A percentile compares a stretch with the other conserved stretches of the same genome.
phyloP scores from a whole-genome alignment of 2,113 vertebrate genomes.

The Phodopus roborovskii region DNA sequence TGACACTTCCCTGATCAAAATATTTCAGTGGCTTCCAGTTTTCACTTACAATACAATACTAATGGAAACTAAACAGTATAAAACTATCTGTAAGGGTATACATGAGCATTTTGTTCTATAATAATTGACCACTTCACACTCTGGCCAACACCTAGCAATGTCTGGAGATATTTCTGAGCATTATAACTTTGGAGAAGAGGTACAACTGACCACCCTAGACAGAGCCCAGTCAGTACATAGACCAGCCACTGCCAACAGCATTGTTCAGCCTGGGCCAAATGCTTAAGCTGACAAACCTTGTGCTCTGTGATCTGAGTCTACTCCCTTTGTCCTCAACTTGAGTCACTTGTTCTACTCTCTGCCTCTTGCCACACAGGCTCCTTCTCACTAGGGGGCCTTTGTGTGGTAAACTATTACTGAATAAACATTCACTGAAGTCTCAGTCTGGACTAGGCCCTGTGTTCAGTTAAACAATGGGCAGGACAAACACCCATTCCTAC shows the following conservation, averaged over 20 bases:
- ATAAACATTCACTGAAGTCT: background rate
- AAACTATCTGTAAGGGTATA: background rate
- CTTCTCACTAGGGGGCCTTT: background rate
- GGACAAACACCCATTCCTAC: background rate
- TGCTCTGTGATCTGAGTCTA: background rate
- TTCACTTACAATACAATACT: background rate
- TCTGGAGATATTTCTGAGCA: background rate
- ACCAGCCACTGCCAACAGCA: background rate
- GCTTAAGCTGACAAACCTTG: background rate
- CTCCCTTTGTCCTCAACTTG: background rate
- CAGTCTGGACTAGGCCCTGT: background rate
- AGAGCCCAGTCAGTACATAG: background rate
- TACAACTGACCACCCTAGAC: background rate
- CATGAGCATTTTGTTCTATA: background rate
- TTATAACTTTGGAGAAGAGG: background rate
- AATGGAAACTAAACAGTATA: background rate
- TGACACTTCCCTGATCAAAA: background rate
- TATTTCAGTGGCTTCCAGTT: background rate
- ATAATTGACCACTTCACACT: background rate
- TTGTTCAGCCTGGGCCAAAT: background rate
- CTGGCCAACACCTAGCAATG: too few relatives aligned
- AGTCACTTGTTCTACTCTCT: background rate
- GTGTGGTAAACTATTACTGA: conserved; percentile 1
- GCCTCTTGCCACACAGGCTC: background rate
- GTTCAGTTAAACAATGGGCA: conserved; percentile 31